These are phyloP conservation scores for Forpus xanthops DNA, from an alignment of 2,797 vertebrate genomes.

Conservation along the genomic window DNA sequence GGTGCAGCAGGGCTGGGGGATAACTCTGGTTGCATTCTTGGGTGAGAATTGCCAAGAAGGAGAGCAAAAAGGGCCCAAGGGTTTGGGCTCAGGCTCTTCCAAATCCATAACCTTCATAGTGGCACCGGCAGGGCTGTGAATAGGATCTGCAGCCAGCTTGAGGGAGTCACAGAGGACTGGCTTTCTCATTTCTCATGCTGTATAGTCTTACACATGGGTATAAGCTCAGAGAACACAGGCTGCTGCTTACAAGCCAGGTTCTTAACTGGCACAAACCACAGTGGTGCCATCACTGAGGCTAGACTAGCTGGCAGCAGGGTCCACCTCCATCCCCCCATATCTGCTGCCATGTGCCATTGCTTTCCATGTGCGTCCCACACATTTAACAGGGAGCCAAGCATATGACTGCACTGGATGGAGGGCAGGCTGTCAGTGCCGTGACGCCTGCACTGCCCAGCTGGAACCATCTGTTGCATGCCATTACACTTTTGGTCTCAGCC, in stretches of 20 bases:
- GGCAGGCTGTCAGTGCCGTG: background rate
- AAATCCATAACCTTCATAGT: background rate
- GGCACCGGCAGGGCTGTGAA: background rate
- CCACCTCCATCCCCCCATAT: background rate
- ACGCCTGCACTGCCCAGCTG: background rate
- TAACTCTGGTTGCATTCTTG: rapidly evolving
- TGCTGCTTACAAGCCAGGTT: background rate
- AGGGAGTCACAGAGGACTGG: background rate
- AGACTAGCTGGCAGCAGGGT: background rate
- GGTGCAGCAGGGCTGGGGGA: rapidly evolving
- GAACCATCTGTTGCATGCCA: background rate
- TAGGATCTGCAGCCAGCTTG: background rate
- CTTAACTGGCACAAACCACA: background rate
- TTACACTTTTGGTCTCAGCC: background rate
- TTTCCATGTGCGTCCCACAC: background rate
- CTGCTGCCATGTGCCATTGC: background rate
- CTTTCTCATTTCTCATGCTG: background rate
- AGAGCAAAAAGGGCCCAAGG: background rate
- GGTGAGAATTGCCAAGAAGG: background rate
- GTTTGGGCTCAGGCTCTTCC: background rate
- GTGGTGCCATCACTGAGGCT: background rate
- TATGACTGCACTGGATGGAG: background rate
- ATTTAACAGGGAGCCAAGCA: background rate
- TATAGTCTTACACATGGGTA: background rate
- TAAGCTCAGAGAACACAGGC: background rate